Evolutionary conservation across 2,113 vertebrate genomes (phyloP), one percentile per base, ranked within the genome.

Genomic region (Neodontobutis hainanensis): DNA sequence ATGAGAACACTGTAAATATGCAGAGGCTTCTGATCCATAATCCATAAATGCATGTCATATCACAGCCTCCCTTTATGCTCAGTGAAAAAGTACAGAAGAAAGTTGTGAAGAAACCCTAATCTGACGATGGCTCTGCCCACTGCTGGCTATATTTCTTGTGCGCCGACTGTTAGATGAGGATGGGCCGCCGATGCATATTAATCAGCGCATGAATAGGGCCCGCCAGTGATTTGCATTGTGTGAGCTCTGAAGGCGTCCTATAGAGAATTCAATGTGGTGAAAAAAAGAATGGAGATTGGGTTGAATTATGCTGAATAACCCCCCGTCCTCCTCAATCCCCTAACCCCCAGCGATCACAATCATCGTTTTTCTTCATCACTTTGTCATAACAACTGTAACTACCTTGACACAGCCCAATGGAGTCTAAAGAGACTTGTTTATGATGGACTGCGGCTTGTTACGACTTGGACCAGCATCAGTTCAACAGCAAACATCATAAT

Each of bases 191-290:
- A 74, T 91, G 92, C 92, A 93, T 93, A 90, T 92, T 92, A 92
- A 93, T 92, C 86, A 91, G 84, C 14, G 57, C 70, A 64, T 93
- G 91, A 92, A 93, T 90, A 48, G 83, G 60, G 57, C 51, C 85
- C 73, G 34, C 79, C 81, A 78, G 83, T 90, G 87, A 92, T 92
- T 90, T 91, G 81, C 87, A 90, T 93, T 92, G 91, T 92, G 90
- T 65, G 66, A 83, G 85, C 73, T 76, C 80, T 57, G 68, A 84
- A 79, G 90, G 83, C 68, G 49, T 84, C 82, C 86, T 80, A 79
- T 87, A 63, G 84, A 86, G 87, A 78, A 78, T 50, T 76, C 62
- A 81, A 73, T 84, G 80, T 61, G 64, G 10, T 19, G n/a, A 5
- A 8, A 8, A 4, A 10, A 16, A 43, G 4, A 83, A 73, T 48